A percentile compares a stretch with the other conserved stretches of the same genome.
phyloP scores from a whole-genome alignment of 2,797 vertebrate genomes.

The Chelonia mydas region DNA sequence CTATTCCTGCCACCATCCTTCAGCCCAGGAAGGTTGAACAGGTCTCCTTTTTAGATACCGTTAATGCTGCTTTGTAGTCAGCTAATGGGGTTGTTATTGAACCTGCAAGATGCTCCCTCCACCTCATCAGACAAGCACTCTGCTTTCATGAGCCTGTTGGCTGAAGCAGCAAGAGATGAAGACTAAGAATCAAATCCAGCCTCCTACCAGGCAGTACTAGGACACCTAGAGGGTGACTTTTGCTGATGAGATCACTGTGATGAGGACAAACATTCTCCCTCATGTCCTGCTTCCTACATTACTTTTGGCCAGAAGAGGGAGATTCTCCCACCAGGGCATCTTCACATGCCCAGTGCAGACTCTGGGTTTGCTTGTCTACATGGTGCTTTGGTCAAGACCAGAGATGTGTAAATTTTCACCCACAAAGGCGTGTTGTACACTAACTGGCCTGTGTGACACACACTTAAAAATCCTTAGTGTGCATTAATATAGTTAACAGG shows the following conservation, averaged over 20 bases:
- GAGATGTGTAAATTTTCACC: background rate
- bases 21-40: background rate
- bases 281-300: background rate
- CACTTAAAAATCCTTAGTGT: background rate
- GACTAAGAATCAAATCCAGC: background rate
- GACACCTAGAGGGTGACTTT: background rate
- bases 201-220: background rate
- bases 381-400: too few species aligned
- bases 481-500: too few species aligned
- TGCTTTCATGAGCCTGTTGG: background rate
- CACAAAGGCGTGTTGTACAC: background rate
- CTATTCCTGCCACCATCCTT: background rate
- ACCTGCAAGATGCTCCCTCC: background rate
- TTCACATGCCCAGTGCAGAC: background rate
- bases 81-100: background rate
- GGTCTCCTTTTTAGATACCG: background rate
- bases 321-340: accelerated
- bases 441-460: background rate
- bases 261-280: background rate
- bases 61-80: background rate
- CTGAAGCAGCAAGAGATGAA: background rate
- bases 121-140: background rate
- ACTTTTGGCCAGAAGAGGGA: background rate
- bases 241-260: background rate
- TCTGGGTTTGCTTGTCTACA: background rate